These are phyloP conservation scores for Neodiprion fabricii DNA, from an alignment of 1,140 invertebrate genomes.

Conservation along the genomic window DNA sequence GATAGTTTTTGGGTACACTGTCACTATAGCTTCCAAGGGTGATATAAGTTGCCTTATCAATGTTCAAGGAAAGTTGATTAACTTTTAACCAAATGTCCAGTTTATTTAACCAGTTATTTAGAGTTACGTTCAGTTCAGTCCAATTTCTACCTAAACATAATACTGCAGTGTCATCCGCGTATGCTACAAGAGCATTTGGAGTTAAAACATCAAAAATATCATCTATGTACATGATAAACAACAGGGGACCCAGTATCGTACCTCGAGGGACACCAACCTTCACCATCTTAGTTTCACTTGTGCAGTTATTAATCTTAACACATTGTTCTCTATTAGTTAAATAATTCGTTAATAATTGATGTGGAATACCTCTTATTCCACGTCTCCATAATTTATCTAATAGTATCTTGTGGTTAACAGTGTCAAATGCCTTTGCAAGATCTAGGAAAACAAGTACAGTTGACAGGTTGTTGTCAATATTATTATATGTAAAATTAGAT, in stretches of 20 bases:
- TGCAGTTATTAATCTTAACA: constrained; percentile 20
- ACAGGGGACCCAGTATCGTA: constrained; percentile 25
- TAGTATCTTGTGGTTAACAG: constrained; percentile 30
- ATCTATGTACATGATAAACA: constrained; percentile 31
- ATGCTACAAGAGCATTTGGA: background rate
- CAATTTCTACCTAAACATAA: too few relatives aligned
- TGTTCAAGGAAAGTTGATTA: constrained; percentile 17
- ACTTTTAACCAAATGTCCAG: constrained; percentile 15
- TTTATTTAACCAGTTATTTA: constrained; percentile 1
- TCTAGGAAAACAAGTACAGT: background rate
- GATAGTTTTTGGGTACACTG: background rate
- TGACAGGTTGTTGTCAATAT: background rate
- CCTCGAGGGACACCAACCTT: constrained; percentile 26
- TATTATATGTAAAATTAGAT: background rate
- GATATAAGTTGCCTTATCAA: background rate
- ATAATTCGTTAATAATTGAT: constrained; percentile 37
- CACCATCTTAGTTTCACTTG: constrained; percentile 12
- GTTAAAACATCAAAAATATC: constrained; percentile 11
- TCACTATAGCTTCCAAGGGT: background rate
- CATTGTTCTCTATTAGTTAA: constrained; percentile 36
- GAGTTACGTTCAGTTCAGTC: too few relatives aligned
- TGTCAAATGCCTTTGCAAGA: constrained; percentile 4
- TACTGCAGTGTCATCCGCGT: constrained; percentile 17
- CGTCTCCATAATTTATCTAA: constrained; percentile 35
- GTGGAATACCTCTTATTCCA: constrained; percentile 34